A percentile compares a stretch with the other conserved stretches of the same genome.
Evolutionary conservation across 2,888 invertebrate species (phyloP).

Genomic region (Eupithecia inturbata): DNA sequence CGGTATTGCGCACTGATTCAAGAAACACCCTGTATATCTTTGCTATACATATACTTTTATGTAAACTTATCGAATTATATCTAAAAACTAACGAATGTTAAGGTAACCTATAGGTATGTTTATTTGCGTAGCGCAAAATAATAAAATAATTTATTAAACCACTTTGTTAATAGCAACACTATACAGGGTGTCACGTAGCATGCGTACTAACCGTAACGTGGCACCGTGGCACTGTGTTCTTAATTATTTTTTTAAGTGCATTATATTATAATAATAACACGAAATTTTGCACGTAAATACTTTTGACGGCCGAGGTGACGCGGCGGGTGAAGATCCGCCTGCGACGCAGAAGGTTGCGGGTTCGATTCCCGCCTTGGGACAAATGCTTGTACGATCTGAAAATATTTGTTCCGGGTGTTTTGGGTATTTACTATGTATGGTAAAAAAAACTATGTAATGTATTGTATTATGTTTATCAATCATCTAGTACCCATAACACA

Average conservation of each 20-base stretch:
- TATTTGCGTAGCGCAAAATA: background rate
- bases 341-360: no score
- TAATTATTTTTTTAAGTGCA: background rate
- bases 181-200: background rate
- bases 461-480: no score
- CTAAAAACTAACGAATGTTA: slow-evolving; percentile 7
- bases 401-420: no score
- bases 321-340: no score
- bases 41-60: slow-evolving; percentile 20
- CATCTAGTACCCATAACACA: no score
- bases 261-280: background rate
- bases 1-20: no score
- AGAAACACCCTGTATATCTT: no score
- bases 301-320: no score
- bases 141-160: background rate
- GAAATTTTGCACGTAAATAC: background rate
- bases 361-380: no score
- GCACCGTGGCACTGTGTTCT: background rate
- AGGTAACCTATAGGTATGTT: background rate
- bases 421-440: no score
- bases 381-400: no score
- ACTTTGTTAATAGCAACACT: background rate
- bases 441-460: no score
- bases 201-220: background rate
- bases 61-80: slow-evolving; percentile 12